Conservation (phyloP, 1,140 invertebrate genomes). For the Chironomus tepperi region DNA sequence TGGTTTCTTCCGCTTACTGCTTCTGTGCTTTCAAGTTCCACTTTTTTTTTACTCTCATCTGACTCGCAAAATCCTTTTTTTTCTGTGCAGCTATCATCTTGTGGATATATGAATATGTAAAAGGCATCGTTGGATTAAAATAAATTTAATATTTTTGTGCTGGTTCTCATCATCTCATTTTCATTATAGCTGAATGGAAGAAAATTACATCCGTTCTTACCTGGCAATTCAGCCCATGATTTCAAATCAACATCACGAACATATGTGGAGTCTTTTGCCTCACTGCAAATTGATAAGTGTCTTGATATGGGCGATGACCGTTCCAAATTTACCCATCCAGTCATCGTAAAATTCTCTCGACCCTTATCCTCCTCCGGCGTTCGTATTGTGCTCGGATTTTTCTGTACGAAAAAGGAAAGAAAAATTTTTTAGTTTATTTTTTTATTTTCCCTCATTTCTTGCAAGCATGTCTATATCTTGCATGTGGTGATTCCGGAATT, state of each 20-base stretch:
- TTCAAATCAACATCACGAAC: constrained; percentile 68
- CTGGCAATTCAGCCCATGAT: constrained; percentile 62
- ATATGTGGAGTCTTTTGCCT: constrained; percentile 68
- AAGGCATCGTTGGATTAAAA: too few species aligned
- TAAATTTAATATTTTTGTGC: too few species aligned
- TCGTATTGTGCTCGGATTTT: constrained; percentile 72
- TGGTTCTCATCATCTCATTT: neutral
- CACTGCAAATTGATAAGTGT: constrained; percentile 64
- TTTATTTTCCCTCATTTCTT: neutral
- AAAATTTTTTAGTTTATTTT: neutral
- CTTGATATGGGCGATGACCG: constrained; percentile 62
- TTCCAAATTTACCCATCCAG: constrained; percentile 62
- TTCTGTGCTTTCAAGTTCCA: neutral
- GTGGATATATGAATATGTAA: too few species aligned
- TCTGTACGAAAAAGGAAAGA: constrained; percentile 42
- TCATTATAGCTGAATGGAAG: neutral
- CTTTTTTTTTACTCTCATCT: neutral
- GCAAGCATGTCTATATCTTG: neutral
- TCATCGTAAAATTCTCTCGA: constrained; percentile 69
- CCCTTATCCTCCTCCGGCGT: constrained; percentile 83
- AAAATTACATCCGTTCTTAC: constrained; percentile 45
- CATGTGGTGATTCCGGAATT: neutral
- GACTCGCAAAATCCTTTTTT: neutral
- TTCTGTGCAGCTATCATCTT: too few species aligned
- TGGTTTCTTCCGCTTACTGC: neutral